These are phyloP conservation scores for Calameuta pallipes DNA, from an alignment of 2,888 invertebrate genomes.

Conservation along the genomic window DNA sequence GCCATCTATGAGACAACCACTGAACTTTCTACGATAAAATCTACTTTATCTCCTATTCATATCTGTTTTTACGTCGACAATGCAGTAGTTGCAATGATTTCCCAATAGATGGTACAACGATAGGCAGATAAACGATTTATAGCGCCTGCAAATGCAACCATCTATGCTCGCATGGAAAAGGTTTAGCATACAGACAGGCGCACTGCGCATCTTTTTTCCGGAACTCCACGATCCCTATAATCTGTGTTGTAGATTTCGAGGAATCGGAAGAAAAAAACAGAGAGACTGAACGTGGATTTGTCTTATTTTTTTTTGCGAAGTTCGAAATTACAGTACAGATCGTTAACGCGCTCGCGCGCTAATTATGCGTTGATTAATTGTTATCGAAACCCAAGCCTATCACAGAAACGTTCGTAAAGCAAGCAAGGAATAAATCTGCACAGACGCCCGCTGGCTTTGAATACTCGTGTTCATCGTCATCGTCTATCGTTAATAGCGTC, in stretches of 20 bases:
- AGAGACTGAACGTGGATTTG: neutral
- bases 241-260: neutral
- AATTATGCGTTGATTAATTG: neutral
- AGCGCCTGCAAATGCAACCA: neutral
- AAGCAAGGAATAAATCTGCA: neutral
- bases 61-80: neutral
- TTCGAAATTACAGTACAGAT: neutral
- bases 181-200: neutral
- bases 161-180: neutral
- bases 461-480: neutral
- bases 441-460: neutral
- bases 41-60: too few relatives aligned
- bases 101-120: neutral
- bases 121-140: neutral
- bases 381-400: neutral
- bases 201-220: neutral
- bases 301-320: neutral
- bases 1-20: too few relatives aligned
- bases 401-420: neutral
- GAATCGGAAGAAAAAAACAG: neutral
- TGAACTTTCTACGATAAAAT: too few relatives aligned
- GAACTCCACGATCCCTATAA: neutral
- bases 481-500: neutral
- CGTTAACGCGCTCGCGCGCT: neutral
- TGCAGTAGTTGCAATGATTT: neutral